Conservation (phyloP, 1,140 invertebrate species). For the Monomorium pharaonis region DNA sequence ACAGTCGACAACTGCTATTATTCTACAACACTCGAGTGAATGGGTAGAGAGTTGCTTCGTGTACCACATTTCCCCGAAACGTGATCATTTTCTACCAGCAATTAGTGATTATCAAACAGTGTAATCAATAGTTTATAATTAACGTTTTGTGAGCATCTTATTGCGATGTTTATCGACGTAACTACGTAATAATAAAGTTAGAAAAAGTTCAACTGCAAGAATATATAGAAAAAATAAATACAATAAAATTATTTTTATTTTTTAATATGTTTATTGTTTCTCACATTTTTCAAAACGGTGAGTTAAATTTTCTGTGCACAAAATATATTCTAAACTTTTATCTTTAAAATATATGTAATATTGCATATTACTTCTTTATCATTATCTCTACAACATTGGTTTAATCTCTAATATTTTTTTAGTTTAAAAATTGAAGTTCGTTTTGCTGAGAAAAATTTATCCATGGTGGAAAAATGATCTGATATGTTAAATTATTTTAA, state of each 20-base stretch:
- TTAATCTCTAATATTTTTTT: not conserved
- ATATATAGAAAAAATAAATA: not conserved
- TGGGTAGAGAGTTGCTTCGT: not conserved
- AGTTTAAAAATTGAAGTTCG: not conserved
- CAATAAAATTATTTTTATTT: not conserved
- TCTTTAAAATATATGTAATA: not conserved
- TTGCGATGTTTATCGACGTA: not conserved
- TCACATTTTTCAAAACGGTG: not conserved
- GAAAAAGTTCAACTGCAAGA: not conserved
- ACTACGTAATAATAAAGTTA: not conserved
- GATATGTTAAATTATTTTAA: not conserved
- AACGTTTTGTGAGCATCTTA: not conserved
- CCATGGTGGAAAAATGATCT: not conserved
- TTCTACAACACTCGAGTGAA: not conserved
- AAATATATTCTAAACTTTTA: not conserved
- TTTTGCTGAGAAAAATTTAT: not conserved
- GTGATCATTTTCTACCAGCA: not conserved
- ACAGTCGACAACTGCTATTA: not conserved
- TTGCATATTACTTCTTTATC: not conserved
- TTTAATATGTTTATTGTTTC: not conserved
- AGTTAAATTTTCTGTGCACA: not conserved
- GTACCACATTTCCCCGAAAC: not conserved
- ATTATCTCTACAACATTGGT: not conserved
- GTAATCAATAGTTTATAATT: not conserved
- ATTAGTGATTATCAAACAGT: not conserved